phyloP scores from a whole-genome alignment of 2,113 vertebrate genomes.

The Mellivora capensis region DNA sequence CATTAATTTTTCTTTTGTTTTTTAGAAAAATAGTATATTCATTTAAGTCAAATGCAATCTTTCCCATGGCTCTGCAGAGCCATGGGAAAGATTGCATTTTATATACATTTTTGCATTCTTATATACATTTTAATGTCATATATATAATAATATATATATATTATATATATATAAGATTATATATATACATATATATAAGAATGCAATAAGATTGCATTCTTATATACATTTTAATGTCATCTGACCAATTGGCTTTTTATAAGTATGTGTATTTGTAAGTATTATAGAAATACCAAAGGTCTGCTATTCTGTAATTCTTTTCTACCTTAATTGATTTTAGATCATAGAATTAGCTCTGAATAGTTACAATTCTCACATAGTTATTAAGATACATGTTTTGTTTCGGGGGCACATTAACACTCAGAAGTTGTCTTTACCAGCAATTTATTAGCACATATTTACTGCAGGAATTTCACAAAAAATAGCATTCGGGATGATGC shows the following conservation, averaged over 20 bases:
- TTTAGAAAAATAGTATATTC: background rate
- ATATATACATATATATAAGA: too few relatives aligned
- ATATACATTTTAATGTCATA: too few relatives aligned
- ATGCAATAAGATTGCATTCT: too few relatives aligned
- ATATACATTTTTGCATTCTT: too few relatives aligned
- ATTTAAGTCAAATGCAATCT: background rate
- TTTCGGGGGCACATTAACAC: background rate
- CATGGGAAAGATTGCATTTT: too few relatives aligned
- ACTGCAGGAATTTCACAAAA: background rate
- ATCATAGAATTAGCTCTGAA: background rate
- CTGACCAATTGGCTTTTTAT: background rate
- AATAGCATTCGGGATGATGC: background rate
- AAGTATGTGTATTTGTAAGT: background rate
- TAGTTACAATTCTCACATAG: background rate
- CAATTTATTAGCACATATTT: background rate
- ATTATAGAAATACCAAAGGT: background rate
- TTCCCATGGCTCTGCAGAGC: background rate
- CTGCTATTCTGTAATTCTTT: background rate
- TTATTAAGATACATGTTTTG: background rate
- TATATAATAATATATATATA: too few relatives aligned
- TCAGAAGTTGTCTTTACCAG: background rate
- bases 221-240: background rate
- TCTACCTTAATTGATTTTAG: background rate
- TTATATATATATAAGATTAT: too few relatives aligned
- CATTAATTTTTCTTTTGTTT: background rate